Conservation (phyloP, 2,113 vertebrate species). For the Falcunculus frontatus region DNA sequence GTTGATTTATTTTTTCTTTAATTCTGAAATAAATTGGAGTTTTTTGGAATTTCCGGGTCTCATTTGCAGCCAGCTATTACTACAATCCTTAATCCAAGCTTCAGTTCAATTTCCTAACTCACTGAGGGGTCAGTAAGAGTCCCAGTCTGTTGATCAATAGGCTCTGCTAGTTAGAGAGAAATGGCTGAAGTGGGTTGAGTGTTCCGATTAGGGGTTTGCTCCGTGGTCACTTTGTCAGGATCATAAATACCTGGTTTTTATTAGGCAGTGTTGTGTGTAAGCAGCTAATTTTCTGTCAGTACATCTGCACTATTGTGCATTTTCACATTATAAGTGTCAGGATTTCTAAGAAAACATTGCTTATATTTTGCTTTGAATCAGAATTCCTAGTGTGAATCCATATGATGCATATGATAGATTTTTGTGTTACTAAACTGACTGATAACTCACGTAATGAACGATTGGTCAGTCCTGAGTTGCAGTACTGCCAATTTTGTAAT, state of each 20-base stretch:
- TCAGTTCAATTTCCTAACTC: not conserved
- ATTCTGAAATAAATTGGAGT: not conserved
- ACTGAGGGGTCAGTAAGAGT: not conserved
- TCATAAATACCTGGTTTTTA: not conserved
- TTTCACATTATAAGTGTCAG: not conserved
- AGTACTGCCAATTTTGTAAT: not conserved
- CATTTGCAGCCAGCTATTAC: not conserved
- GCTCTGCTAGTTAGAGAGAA: not conserved
- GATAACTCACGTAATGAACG: not conserved
- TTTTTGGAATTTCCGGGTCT: not conserved
- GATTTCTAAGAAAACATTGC: not conserved
- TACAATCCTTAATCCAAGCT: not conserved
- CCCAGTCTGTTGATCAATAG: not conserved
- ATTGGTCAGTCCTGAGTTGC: not conserved
- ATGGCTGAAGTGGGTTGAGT: not conserved
- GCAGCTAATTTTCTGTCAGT: not conserved
- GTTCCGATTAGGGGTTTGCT: not conserved
- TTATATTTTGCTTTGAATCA: not conserved
- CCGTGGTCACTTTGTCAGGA: not conserved
- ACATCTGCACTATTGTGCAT: not conserved
- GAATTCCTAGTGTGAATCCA: not conserved
- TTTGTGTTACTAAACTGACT: not conserved
- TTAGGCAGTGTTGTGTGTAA: not conserved
- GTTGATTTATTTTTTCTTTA: not conserved
- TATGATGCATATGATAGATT: not conserved